Base-by-base conservation (phyloP, 92 coral and sea anemone genomes). In the Bergia sp. region DNA sequence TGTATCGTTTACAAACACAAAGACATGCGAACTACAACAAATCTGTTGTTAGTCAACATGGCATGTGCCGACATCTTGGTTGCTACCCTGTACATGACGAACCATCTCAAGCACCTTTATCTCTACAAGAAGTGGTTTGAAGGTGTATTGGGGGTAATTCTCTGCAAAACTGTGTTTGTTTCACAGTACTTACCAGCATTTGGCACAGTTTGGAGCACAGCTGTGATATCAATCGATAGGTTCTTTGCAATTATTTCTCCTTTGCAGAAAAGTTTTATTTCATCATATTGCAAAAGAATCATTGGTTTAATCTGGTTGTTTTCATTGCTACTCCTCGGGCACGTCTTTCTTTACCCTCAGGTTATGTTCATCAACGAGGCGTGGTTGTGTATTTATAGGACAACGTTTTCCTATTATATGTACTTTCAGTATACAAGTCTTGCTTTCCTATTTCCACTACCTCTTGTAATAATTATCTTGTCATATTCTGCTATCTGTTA, bases 141-240 rank as follows among this genome's bases (percentile, higher is more conserved):
- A 16, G 81, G 81, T 21, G 12, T 77, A 41, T 7, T 47, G 43
- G 81, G 18, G 4, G 61, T 18, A 8, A 11, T 77, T 41, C 81
- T 77, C 16, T 77, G 81, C 81, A 77, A 77, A 47, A 23, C 18
- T 47, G 81, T 44, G 39, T 2, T 77, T 5, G 23, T 21, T 43
- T 77, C 81, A 44, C 81, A 77, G 38, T 44, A 77, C 58, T 16
- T 77, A 2, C 29, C 81, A 21, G 81, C 81, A 21, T 43, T 3
- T 44, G 12, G 23, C 58, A 4, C 81, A 77, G 53, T 77, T 77
- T 77, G 81, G 81, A 77, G 81, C 55, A 44, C 81, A 43, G 58
- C n/a, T 44, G 81, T 44, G 6, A 77, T 77, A 77, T 77, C 81
- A 20, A 18, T 77, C 36, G 81, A 77, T 47, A 77, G 81, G 37